These are phyloP conservation scores for Dryobates pubescens DNA, from an alignment of 2,797 vertebrate genomes.

Conservation along the genomic window DNA sequence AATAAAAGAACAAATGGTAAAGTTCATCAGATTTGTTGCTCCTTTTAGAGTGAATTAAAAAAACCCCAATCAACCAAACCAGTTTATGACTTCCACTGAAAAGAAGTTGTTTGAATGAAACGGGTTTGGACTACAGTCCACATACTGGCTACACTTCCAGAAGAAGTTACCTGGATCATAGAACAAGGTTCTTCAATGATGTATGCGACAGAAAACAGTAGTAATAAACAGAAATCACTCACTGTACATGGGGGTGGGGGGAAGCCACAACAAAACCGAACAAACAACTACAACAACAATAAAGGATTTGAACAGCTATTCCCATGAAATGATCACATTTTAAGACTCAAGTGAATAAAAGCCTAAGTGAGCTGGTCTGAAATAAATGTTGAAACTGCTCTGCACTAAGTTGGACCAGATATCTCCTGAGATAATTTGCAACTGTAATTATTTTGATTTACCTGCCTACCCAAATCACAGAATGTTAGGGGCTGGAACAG, in stretches of 20 bases:
- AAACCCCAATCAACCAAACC: not conserved
- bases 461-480: not conserved
- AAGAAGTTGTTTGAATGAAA: not conserved
- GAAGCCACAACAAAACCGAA: not conserved
- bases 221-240: not conserved
- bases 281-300: not conserved
- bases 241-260: not conserved
- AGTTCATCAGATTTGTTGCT: not conserved
- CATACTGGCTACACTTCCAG: not conserved
- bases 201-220: not conserved
- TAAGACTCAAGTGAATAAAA: not conserved
- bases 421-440: not conserved
- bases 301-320: not conserved
- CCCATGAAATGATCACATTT: not conserved
- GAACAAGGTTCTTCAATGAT: not conserved
- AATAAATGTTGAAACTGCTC: fast-evolving
- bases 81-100: not conserved
- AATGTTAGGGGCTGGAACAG: too few species aligned
- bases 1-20: not conserved
- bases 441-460: not conserved
- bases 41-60: not conserved
- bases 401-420: not conserved
- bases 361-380: not conserved
- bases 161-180: not conserved
- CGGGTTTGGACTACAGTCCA: not conserved